Conservation (phyloP, 2,113 vertebrate species). For the Guaruba guarouba region DNA sequence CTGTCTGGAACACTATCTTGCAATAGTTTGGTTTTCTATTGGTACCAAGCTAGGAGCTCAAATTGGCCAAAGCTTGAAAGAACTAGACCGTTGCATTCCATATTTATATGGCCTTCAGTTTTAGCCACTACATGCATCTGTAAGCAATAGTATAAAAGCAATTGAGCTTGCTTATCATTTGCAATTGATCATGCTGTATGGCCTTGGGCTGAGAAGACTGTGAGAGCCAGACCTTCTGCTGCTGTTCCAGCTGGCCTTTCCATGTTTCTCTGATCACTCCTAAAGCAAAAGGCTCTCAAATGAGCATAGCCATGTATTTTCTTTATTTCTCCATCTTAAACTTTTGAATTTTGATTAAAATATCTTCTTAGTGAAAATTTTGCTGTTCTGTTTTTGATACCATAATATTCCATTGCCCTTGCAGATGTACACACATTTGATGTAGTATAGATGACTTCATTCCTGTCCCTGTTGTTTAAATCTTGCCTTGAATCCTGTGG, state of each 20-base stretch:
- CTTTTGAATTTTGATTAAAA: not conserved
- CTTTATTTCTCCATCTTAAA: not conserved
- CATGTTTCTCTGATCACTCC: fast-evolving
- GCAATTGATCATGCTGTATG: not conserved
- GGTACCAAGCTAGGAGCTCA: not conserved
- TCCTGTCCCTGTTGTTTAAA: not conserved
- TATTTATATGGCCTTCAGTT: not conserved
- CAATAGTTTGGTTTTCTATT: not conserved
- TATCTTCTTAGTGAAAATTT: not conserved
- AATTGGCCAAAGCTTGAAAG: not conserved
- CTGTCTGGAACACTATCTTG: not conserved
- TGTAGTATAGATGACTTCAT: not conserved
- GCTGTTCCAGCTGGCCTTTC: not conserved
- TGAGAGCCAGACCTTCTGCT: not conserved
- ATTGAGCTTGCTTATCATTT: not conserved
- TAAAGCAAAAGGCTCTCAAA: not conserved
- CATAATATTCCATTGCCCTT: not conserved
- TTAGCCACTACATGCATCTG: not conserved
- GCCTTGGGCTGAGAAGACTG: not conserved
- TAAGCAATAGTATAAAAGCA: not conserved
- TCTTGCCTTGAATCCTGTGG: not conserved
- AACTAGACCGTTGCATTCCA: not conserved
- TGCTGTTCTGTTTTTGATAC: not conserved
- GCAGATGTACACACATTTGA: not conserved
- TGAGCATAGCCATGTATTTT: not conserved